phyloP scores from a whole-genome alignment of 2,888 invertebrate genomes.

The Agrochola lota region DNA sequence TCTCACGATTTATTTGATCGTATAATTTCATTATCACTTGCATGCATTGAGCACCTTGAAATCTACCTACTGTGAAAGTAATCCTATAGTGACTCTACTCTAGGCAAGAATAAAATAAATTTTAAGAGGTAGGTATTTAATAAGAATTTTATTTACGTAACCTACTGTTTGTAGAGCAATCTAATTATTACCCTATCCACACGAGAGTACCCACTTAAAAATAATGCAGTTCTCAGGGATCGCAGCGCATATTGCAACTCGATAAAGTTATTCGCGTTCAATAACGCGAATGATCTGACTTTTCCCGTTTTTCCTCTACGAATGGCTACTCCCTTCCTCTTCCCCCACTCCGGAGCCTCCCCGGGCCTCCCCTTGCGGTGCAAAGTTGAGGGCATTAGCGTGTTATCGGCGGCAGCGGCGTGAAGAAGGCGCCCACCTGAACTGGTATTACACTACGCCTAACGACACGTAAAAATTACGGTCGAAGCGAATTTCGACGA shows the following conservation, averaged over 20 bases:
- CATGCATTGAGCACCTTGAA: conserved; percentile 1
- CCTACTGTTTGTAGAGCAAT: conserved; percentile 29
- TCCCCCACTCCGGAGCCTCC: conserved; percentile 64
- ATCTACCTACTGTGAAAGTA: not conserved
- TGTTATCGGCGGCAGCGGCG: conserved; percentile 89
- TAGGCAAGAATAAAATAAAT: conserved; percentile 16
- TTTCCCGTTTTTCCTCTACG: conserved; percentile 88
- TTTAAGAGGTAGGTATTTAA: not conserved
- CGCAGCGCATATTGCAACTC: conserved; percentile 82
- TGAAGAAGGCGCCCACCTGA: conserved; percentile 90
- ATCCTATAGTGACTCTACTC: not conserved
- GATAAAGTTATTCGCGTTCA: conserved; percentile 89
- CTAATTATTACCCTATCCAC: conserved; percentile 45
- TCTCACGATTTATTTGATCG: not conserved
- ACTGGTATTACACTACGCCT: conserved; percentile 74
- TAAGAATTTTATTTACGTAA: not conserved
- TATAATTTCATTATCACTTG: conserved; percentile 6
- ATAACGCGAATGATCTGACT: conserved; percentile 89
- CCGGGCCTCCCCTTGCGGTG: conserved; percentile 85
- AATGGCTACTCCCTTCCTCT: conserved; percentile 74
- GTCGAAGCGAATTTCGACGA: conserved; percentile 43
- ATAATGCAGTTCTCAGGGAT: conserved; percentile 52
- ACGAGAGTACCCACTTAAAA: conserved; percentile 44
- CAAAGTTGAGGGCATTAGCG: conserved; percentile 91
- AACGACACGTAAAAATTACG: conserved; percentile 72